Conservation (phyloP, 2,888 invertebrate genomes). For the Heliconius cydno region DNA sequence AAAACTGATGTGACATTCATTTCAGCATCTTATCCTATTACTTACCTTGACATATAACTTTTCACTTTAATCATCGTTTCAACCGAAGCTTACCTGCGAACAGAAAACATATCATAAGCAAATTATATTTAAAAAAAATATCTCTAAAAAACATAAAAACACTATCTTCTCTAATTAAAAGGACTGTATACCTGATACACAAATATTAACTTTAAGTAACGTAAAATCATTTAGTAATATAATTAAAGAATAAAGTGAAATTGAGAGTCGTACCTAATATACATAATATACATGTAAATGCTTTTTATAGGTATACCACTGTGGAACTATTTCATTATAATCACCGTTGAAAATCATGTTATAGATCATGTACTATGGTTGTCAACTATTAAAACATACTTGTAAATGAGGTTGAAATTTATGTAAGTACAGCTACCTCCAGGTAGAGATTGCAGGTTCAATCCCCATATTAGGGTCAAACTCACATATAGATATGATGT, state of each 20-base stretch:
- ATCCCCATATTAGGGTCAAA: neutral
- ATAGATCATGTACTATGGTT: conserved; percentile 18
- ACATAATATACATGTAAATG: neutral
- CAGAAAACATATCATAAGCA: conserved; percentile 1
- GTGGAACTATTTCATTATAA: conserved; percentile 25
- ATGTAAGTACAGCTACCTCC: neutral
- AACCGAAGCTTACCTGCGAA: conserved; percentile 10
- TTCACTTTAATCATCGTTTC: neutral
- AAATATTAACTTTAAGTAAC: neutral
- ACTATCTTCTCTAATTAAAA: neutral
- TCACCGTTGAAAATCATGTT: conserved; percentile 28
- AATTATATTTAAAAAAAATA: neutral
- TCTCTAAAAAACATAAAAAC: neutral
- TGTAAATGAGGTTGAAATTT: neutral
- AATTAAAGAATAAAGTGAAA: neutral
- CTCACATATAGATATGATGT: neutral
- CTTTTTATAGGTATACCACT: neutral
- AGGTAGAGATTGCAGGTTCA: neutral
- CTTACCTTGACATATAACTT: conserved; percentile 2
- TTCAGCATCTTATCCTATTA: neutral
- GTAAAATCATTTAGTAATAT: neutral
- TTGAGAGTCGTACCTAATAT: neutral
- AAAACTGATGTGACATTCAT: neutral
- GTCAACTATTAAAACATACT: neutral
- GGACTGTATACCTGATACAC: too few relatives aligned